A percentile compares a stretch with the other conserved stretches of the same genome.
These are phyloP conservation scores for Sardinella longiceps DNA, from an alignment of 2,797 vertebrate genomes.

Conservation along the genomic window DNA sequence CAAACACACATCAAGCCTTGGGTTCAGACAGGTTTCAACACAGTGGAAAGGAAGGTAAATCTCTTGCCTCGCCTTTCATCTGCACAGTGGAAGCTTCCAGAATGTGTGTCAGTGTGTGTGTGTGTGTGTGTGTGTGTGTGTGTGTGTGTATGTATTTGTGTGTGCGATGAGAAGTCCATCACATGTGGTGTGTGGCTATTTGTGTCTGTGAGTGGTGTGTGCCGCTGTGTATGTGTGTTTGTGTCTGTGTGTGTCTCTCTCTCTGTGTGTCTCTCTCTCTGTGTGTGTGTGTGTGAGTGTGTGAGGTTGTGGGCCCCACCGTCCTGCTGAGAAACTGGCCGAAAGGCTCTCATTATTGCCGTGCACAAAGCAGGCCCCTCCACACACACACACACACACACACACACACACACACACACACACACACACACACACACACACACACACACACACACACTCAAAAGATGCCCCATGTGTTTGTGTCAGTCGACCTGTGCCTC, in stretches of 20 bases:
- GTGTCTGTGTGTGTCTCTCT: slow-evolving; percentile 12
- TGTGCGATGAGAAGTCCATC: neutral
- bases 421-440: slow-evolving; percentile 20
- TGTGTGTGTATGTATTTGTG: neutral
- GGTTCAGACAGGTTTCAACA: neutral
- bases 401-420: slow-evolving; percentile 14
- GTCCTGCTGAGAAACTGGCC: slow-evolving; percentile 44
- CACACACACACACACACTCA: slow-evolving; percentile 23
- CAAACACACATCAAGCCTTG: neutral
- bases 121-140: slow-evolving; percentile 7
- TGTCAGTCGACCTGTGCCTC: neutral
- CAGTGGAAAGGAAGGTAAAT: neutral
- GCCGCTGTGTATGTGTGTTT: neutral
- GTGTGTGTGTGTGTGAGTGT: no score
- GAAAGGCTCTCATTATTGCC: slow-evolving; percentile 37
- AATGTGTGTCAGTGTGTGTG: neutral
- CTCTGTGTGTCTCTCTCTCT: neutral
- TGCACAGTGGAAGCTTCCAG: neutral
- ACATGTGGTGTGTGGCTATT: neutral
- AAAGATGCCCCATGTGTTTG: slow-evolving; percentile 37
- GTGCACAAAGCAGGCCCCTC: slow-evolving; percentile 42
- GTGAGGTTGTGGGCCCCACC: slow-evolving; percentile 14
- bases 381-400: slow-evolving; percentile 14
- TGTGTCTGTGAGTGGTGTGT: neutral
- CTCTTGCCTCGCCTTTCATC: neutral